These are phyloP conservation scores for Hephaestus fuliginosus DNA, from an alignment of 2,797 vertebrate genomes.

Conservation along the genomic window DNA sequence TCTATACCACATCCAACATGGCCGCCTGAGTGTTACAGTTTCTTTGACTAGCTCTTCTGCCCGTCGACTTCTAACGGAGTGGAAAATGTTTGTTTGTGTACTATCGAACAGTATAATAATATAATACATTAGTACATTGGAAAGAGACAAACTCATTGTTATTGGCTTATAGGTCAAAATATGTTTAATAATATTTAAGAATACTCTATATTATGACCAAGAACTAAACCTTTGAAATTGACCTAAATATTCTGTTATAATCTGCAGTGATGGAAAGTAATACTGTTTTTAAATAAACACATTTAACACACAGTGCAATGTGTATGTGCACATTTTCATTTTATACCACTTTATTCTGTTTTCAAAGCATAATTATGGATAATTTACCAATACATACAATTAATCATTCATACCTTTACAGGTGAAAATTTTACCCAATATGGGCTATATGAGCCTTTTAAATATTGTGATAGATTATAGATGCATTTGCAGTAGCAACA, in stretches of 20 bases:
- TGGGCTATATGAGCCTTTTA: not conserved
- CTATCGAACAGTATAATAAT: not conserved
- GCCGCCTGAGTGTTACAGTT: slow-evolving; percentile 51
- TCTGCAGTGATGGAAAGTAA: not conserved
- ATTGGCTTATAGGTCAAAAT: not conserved
- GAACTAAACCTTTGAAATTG: not conserved
- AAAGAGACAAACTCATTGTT: not conserved
- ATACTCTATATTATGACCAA: not conserved
- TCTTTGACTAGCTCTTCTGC: slow-evolving; percentile 14
- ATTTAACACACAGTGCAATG: not conserved
- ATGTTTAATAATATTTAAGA: not conserved
- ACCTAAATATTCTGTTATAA: not conserved
- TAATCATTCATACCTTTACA: not conserved
- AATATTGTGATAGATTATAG: not conserved
- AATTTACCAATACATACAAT: not conserved
- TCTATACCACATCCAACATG: slow-evolving; percentile 78
- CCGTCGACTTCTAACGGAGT: not conserved
- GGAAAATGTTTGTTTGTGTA: not conserved
- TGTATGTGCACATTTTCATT: not conserved
- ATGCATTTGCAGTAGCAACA: not conserved
- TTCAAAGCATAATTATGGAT: not conserved
- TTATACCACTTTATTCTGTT: not conserved
- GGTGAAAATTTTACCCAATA: too few relatives aligned
- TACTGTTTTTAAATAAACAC: not conserved
- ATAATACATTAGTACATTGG: too few relatives aligned